Evolutionary conservation across 2,888 invertebrate genomes (phyloP).

Genomic region (Arrhopalites spinosus): DNA sequence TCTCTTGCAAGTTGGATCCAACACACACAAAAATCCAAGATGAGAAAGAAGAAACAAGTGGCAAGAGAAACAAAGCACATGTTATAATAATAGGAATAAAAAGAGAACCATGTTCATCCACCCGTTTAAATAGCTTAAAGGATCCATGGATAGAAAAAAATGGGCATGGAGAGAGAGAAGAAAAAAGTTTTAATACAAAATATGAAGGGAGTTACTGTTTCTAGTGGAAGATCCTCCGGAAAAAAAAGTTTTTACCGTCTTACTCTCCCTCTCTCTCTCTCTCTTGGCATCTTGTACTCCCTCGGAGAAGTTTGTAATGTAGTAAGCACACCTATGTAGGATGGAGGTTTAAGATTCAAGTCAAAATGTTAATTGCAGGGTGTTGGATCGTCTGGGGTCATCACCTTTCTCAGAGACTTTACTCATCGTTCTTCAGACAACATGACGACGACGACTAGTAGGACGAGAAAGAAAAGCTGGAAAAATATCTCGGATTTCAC

Average conservation of each 20-base stretch:
- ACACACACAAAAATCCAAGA: neutral
- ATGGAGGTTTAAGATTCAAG: slow-evolving; percentile 19
- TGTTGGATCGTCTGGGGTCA: slow-evolving; percentile 31
- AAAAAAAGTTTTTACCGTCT: neutral
- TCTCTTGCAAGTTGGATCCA: neutral
- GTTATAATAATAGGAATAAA: neutral
- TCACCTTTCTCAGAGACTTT: slow-evolving; percentile 34
- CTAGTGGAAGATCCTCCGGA: too few species aligned
- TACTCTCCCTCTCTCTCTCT: neutral
- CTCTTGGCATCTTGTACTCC: neutral
- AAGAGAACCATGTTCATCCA: neutral
- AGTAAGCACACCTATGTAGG: neutral
- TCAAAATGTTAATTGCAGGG: slow-evolving; percentile 38
- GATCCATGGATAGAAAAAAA: neutral
- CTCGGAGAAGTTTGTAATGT: neutral
- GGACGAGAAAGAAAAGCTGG: too few species aligned
- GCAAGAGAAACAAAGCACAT: neutral
- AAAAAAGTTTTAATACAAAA: too few species aligned
- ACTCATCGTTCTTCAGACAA: neutral
- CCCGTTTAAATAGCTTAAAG: neutral
- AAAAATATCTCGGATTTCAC: slow-evolving; percentile 33
- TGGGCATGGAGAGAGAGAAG: too few species aligned
- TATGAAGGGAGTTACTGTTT: too few species aligned
- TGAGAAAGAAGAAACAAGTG: neutral
- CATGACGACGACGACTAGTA: neutral